Conservation (phyloP, 2,888 invertebrate species). For the Netelia fuscicornis region DNA sequence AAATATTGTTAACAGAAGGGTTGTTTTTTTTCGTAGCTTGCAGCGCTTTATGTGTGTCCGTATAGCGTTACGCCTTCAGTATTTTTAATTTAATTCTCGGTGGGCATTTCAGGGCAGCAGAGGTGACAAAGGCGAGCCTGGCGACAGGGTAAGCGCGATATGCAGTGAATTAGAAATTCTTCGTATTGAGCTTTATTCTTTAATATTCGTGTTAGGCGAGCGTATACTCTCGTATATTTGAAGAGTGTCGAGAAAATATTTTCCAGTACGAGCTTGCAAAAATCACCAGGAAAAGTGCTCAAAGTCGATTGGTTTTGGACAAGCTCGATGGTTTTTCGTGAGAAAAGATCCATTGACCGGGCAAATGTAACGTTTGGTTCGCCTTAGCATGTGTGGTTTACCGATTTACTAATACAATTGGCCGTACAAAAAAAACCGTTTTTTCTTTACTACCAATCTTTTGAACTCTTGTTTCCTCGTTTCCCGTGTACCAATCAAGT, state of each 20-base stretch:
- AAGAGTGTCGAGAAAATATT: neutral
- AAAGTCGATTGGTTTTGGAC: neutral
- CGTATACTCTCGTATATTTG: neutral
- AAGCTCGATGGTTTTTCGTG: neutral
- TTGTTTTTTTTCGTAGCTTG: conserved; percentile 17
- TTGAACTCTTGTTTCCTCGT: neutral
- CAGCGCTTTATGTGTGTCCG: conserved; percentile 12
- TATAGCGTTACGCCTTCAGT: conserved; percentile 7
- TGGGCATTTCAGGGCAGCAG: conserved; percentile 88
- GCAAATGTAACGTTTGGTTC: conserved; percentile 21
- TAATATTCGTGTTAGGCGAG: neutral
- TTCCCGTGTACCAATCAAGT: neutral
- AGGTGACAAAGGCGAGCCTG: conserved; percentile 91
- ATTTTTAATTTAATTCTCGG: conserved; percentile 66
- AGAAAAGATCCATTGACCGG: neutral
- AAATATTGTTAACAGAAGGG: conserved; percentile 14
- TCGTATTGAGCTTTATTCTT: conserved; percentile 11
- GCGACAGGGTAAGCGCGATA: conserved; percentile 89
- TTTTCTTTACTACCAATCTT: neutral
- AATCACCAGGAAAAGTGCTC: neutral
- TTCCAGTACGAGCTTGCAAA: too few relatives aligned
- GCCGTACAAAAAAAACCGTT: conserved; percentile 9
- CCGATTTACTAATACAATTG: conserved; percentile 8
- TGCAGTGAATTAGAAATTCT: conserved; percentile 32
- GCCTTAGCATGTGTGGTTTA: neutral